These are phyloP conservation scores for Sebastes jordani DNA, from an alignment of 2,797 vertebrate genomes.

Conservation along the genomic window DNA sequence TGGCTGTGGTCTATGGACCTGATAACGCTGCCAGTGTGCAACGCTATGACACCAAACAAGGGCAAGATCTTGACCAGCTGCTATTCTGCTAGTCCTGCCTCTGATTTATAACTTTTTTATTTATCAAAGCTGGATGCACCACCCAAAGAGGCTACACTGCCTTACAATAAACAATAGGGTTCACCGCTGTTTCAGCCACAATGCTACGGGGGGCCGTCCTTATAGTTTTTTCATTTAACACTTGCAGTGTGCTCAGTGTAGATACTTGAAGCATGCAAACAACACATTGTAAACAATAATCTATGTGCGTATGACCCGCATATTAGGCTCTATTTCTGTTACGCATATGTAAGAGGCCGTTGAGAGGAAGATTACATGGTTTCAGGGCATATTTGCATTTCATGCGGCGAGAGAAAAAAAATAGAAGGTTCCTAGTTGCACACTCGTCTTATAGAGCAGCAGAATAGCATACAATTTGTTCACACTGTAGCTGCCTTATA, in stretches of 20 bases:
- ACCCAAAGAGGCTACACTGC: background rate
- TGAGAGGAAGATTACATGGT: conserved; percentile 24
- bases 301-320: conserved; percentile 3
- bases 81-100: background rate
- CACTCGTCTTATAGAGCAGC: conserved; percentile 2
- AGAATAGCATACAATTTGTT: conserved; percentile 32
- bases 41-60: background rate
- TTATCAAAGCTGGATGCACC: background rate
- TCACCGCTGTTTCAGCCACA: background rate
- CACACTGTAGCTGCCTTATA: conserved; percentile 17
- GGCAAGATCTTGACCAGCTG: conserved; percentile 25
- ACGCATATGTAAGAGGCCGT: conserved; percentile 19
- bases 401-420: background rate
- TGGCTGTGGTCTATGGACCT: background rate
- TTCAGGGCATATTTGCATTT: conserved; percentile 44
- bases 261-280: conserved; percentile 19
- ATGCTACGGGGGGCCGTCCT: background rate
- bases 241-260: background rate
- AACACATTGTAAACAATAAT: conserved; percentile 27
- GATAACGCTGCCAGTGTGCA: conserved; percentile 9
- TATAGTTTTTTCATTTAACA: conserved; percentile 3
- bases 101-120: conserved; percentile 6
- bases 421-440: background rate
- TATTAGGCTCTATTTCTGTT: conserved; percentile 25
- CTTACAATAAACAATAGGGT: background rate